phyloP scores from a whole-genome alignment of 2,113 vertebrate genomes.

The Nothocercus nigrocapillus region DNA sequence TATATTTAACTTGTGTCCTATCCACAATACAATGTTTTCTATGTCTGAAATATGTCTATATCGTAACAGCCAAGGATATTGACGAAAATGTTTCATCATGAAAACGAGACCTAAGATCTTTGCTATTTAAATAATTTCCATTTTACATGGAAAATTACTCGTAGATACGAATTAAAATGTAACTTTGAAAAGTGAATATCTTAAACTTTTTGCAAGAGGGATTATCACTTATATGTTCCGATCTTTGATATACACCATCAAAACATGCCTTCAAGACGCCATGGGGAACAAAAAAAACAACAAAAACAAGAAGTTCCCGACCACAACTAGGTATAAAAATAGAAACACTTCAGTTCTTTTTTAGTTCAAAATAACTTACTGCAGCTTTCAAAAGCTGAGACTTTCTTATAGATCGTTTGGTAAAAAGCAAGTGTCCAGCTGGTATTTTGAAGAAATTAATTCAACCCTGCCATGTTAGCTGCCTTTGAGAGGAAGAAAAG shows the following conservation, averaged over 20 bases:
- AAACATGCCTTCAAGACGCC: neutral
- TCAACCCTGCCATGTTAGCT: neutral
- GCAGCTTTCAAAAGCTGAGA: neutral
- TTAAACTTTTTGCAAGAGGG: neutral
- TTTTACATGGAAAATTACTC: neutral
- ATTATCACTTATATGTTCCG: neutral
- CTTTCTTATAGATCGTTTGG: neutral
- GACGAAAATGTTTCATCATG: neutral
- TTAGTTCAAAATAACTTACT: neutral
- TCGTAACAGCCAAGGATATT: neutral
- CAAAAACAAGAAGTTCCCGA: neutral
- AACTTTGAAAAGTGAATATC: neutral
- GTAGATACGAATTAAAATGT: neutral
- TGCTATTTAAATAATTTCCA: neutral
- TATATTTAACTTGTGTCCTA: neutral
- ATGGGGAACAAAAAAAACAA: neutral
- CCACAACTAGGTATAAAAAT: neutral
- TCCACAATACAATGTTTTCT: neutral
- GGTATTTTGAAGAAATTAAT: neutral
- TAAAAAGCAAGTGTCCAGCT: neutral
- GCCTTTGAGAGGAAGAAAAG: neutral
- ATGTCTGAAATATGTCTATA: neutral
- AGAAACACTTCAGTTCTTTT: neutral
- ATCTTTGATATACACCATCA: neutral
- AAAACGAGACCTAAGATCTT: neutral